Evolutionary conservation across 2,888 invertebrate species (phyloP).

Genomic region (Heliconius erato): DNA sequence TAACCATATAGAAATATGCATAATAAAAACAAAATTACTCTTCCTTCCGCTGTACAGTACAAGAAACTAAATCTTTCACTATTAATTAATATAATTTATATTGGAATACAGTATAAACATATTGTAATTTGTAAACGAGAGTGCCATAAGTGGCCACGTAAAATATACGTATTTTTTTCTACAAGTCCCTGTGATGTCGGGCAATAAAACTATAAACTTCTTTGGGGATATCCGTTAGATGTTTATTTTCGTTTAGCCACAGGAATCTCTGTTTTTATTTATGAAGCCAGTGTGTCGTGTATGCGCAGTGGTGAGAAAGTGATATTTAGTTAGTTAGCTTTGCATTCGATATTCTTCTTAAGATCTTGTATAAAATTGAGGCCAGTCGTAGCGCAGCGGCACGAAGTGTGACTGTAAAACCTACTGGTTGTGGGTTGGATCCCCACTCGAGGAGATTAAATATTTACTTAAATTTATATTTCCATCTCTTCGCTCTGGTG

Average conservation of each 20-base stretch:
- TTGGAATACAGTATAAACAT: constrained; percentile 36
- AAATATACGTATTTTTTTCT: constrained; percentile 51
- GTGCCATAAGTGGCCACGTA: constrained; percentile 51
- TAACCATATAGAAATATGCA: neutral
- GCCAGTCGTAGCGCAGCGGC: too few species aligned
- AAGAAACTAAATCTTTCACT: constrained; percentile 12
- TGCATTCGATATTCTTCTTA: too few species aligned
- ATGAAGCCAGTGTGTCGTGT: constrained; percentile 34
- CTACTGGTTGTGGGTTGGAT: too few species aligned
- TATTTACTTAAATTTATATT: too few species aligned
- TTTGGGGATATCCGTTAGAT: constrained; percentile 57
- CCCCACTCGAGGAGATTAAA: too few species aligned
- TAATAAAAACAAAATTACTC: neutral
- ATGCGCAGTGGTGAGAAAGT: constrained; percentile 6
- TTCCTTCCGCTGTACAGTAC: neutral
- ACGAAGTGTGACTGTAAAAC: too few species aligned
- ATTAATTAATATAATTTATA: constrained; percentile 42
- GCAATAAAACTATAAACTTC: constrained; percentile 55
- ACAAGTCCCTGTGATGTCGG: constrained; percentile 54
- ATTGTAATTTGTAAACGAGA: constrained; percentile 43
- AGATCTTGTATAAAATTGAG: too few species aligned
- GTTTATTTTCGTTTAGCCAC: constrained; percentile 58
- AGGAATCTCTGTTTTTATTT: constrained; percentile 51
- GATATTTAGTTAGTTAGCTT: neutral
- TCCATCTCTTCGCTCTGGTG: too few species aligned